These are phyloP conservation scores for Unio delphinus DNA, from an alignment of 2,888 invertebrate genomes.

Conservation along the genomic window DNA sequence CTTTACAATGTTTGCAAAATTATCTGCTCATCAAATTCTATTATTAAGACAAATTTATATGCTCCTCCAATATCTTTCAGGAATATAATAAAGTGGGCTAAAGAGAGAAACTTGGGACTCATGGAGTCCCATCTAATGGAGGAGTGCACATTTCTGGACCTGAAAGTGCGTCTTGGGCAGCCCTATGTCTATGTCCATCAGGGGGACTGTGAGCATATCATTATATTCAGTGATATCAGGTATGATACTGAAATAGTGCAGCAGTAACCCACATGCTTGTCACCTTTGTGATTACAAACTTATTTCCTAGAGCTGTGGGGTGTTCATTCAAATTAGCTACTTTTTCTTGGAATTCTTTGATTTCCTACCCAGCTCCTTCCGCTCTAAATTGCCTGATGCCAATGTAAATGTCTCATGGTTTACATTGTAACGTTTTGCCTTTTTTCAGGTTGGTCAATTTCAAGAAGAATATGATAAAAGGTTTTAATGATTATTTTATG, in stretches of 20 bases:
- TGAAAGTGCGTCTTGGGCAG: conserved; percentile 74
- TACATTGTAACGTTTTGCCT: no score
- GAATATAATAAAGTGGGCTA: conserved; percentile 58
- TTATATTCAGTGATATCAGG: conserved; percentile 85
- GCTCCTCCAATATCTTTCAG: conserved; percentile 31
- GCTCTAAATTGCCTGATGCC: no score
- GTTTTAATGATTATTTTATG: no score
- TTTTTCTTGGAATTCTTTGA: no score
- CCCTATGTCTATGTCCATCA: conserved; percentile 91
- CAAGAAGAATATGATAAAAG: no score
- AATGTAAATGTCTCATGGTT: no score
- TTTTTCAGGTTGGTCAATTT: no score
- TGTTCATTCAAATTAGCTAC: no score
- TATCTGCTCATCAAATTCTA: no score
- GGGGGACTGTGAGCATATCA: conserved; percentile 91
- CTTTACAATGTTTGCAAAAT: background rate
- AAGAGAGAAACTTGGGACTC: conserved; percentile 26
- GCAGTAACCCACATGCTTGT: background rate
- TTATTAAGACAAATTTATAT: background rate
- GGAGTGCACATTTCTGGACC: conserved; percentile 58
- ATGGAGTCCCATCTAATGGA: conserved; percentile 57
- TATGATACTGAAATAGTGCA: conserved; percentile 70
- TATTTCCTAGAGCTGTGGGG: no score
- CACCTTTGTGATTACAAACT: background rate
- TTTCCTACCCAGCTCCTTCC: no score